These are phyloP conservation scores for Spinibarbus caldwelli DNA, from an alignment of 2,797 vertebrate genomes.

Conservation along the genomic window DNA sequence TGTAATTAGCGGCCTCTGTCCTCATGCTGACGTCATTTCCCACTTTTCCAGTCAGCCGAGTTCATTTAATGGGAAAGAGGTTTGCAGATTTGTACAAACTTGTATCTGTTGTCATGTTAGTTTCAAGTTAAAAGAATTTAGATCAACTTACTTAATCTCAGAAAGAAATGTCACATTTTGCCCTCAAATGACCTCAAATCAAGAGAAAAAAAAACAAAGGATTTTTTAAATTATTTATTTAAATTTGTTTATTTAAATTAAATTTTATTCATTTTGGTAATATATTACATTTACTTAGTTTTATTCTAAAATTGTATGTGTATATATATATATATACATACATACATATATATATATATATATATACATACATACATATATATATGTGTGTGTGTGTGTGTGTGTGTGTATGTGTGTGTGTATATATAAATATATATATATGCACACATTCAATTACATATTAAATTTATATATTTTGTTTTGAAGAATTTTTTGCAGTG, in stretches of 20 bases:
- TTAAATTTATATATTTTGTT: no score
- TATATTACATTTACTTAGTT: neutral
- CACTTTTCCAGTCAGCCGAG: conserved; percentile 26
- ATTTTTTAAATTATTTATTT: neutral
- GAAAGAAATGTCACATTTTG: neutral
- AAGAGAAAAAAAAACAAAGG: neutral
- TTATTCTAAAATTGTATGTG: neutral
- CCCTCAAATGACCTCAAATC: neutral
- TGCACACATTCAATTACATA: no score
- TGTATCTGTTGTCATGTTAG: neutral
- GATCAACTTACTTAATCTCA: neutral
- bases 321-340: no score
- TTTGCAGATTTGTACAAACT: neutral
- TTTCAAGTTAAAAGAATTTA: neutral
- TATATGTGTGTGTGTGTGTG: no score
- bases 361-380: no score
- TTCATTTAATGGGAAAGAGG: neutral
- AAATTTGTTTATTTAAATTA: neutral
- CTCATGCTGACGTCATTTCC: conserved; percentile 19
- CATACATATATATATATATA: no score
- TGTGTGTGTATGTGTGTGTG: no score
- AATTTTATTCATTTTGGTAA: no score
- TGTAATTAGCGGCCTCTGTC: conserved; percentile 41
- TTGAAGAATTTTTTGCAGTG: neutral
- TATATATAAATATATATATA: no score